phyloP scores from a whole-genome alignment of 2,797 vertebrate genomes.

The Discoglossus pictus region DNA sequence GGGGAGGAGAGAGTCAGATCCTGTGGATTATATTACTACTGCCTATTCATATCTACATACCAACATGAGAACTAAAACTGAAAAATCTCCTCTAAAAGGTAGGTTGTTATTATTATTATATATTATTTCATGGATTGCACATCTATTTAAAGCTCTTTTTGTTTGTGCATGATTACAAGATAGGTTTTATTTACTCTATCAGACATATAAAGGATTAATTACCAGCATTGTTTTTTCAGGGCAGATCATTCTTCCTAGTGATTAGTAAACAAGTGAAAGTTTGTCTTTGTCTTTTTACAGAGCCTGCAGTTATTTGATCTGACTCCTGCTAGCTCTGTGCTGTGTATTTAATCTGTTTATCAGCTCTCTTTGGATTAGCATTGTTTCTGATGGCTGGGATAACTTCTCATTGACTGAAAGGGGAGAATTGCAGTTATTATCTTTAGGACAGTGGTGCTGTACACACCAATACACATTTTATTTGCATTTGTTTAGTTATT shows the following conservation, averaged over 20 bases:
- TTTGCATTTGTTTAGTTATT: no score
- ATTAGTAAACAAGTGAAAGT: slow-evolving; percentile 26
- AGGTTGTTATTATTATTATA: slow-evolving; percentile 54
- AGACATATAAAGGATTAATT: no score
- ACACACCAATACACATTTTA: no score
- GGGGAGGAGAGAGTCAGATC: slow-evolving; percentile 18
- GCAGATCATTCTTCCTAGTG: background rate
- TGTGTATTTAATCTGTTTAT: slow-evolving; percentile 22
- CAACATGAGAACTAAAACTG: slow-evolving; percentile 68
- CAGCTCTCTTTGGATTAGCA: slow-evolving; percentile 1
- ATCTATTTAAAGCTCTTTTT: no score
- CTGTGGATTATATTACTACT: slow-evolving; percentile 39
- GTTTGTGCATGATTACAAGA: no score
- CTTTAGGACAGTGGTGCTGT: no score
- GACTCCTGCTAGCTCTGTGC: background rate
- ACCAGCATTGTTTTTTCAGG: background rate
- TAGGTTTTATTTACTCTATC: no score
- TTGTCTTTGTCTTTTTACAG: background rate
- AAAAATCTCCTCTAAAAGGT: slow-evolving; percentile 75
- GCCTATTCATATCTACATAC: slow-evolving; percentile 22
- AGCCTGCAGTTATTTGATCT: background rate
- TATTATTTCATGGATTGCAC: no score
- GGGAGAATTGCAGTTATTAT: no score
- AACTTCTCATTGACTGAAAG: no score
- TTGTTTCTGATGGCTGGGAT: background rate